A percentile compares a stretch with the other conserved stretches of the same genome.
Evolutionary conservation across 2,797 vertebrate species (phyloP).

Genomic region (Hylomyscus alleni): DNA sequence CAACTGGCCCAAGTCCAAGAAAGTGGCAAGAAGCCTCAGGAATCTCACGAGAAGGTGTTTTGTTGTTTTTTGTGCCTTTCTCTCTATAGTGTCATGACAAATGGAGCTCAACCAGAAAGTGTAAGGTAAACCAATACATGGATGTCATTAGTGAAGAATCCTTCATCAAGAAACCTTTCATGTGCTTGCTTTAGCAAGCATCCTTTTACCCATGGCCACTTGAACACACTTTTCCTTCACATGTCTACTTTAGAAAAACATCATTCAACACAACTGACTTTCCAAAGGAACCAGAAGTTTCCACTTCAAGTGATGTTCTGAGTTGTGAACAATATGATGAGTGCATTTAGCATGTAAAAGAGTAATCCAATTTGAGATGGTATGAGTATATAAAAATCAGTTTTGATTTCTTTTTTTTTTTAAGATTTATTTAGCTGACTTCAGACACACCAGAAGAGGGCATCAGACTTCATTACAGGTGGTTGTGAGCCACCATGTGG

Average conservation of each 20-base stretch:
- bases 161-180: neutral
- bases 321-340: neutral
- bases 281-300: neutral
- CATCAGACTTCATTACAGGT: too few relatives aligned
- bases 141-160: neutral
- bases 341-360: neutral
- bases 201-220: neutral
- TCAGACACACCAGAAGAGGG: too few relatives aligned
- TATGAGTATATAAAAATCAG: neutral
- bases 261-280: neutral
- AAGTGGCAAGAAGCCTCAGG: neutral
- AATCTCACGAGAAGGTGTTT: neutral
- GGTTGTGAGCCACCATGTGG: too few relatives aligned
- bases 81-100: neutral
- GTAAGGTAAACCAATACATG: neutral
- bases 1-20: neutral
- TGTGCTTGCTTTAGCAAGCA: neutral
- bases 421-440: too few relatives aligned
- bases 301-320: neutral
- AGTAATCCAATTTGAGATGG: conserved; percentile 5
- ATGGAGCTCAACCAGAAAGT: neutral
- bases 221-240: neutral
- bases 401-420: conserved; percentile 35
- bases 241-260: neutral
- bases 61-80: neutral